These are phyloP conservation scores for Anticlea derivata DNA, from an alignment of 2,888 invertebrate genomes.

Conservation along the genomic window DNA sequence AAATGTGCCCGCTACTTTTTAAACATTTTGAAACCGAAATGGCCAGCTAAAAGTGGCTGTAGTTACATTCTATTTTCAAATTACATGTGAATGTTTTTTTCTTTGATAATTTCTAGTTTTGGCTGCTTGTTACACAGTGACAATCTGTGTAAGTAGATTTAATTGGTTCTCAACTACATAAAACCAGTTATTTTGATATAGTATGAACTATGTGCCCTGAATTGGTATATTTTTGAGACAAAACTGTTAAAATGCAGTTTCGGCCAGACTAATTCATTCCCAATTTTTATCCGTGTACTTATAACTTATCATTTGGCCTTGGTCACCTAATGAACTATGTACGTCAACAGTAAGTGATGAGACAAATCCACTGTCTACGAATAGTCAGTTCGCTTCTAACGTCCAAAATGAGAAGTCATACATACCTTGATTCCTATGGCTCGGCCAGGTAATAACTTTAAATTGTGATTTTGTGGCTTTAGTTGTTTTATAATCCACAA, in stretches of 20 bases:
- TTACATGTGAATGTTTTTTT: too few species aligned
- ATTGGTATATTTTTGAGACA: constrained; percentile 22
- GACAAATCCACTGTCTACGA: constrained; percentile 72
- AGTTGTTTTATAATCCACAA: constrained; percentile 10
- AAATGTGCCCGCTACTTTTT: neutral
- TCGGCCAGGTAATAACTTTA: constrained; percentile 70
- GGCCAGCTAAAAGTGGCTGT: too few species aligned
- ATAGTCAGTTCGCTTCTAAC: constrained; percentile 75
- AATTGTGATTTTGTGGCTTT: constrained; percentile 46
- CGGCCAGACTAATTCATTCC: constrained; percentile 30
- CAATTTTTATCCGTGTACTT: constrained; percentile 5
- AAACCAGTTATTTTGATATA: constrained; percentile 40
- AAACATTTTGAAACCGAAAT: neutral
- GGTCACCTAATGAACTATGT: constrained; percentile 74
- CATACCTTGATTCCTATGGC: constrained; percentile 75
- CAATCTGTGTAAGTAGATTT: neutral
- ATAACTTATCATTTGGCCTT: constrained; percentile 21
- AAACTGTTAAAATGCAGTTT: constrained; percentile 39
- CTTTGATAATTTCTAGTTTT: neutral
- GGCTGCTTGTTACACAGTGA: neutral
- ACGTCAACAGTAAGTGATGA: constrained; percentile 81
- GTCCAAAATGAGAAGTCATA: constrained; percentile 80
- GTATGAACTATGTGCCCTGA: constrained; percentile 47
- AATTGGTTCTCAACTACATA: constrained; percentile 1
- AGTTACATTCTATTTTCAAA: too few species aligned